These are phyloP conservation scores for Xylocopa sonorina DNA, from an alignment of 1,140 invertebrate species.

Conservation along the genomic window DNA sequence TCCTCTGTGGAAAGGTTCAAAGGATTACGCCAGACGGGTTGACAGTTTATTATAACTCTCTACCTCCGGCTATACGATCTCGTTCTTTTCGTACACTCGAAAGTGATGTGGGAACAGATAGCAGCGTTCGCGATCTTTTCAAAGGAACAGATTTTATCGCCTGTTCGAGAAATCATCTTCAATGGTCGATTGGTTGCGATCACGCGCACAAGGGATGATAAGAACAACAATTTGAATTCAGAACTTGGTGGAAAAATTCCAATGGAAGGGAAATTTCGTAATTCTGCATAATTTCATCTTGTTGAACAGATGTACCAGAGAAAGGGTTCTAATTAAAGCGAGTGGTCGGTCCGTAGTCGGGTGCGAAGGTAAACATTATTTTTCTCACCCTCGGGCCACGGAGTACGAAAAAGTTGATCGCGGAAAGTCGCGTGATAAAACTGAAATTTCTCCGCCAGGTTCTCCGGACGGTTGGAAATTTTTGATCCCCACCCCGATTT, in stretches of 20 bases:
- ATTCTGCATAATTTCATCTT: not conserved
- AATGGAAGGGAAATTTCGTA: not conserved
- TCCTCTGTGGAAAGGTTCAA: not conserved
- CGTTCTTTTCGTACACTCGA: too few relatives aligned
- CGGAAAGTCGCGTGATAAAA: conserved; percentile 29
- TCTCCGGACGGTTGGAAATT: not conserved
- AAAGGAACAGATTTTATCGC: too few relatives aligned
- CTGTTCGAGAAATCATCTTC: too few relatives aligned
- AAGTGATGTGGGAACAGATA: too few relatives aligned
- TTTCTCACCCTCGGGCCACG: not conserved
- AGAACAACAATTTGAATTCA: conserved; percentile 7
- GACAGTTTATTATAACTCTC: too few relatives aligned
- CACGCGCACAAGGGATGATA: too few relatives aligned
- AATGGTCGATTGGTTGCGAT: too few relatives aligned
- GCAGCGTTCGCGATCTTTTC: too few relatives aligned
- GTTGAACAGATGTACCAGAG: not conserved
- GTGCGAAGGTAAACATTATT: not conserved
- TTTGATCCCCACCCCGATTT: not conserved
- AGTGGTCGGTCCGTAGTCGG: not conserved
- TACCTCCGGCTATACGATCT: too few relatives aligned
- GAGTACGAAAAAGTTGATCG: conserved; percentile 19
- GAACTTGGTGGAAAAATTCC: not conserved
- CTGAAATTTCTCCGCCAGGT: not conserved
- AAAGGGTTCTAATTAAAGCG: not conserved
- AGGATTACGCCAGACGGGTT: not conserved